Evolutionary conservation across 1,140 invertebrate genomes (phyloP).

Genomic region (Mamestra configurata): DNA sequence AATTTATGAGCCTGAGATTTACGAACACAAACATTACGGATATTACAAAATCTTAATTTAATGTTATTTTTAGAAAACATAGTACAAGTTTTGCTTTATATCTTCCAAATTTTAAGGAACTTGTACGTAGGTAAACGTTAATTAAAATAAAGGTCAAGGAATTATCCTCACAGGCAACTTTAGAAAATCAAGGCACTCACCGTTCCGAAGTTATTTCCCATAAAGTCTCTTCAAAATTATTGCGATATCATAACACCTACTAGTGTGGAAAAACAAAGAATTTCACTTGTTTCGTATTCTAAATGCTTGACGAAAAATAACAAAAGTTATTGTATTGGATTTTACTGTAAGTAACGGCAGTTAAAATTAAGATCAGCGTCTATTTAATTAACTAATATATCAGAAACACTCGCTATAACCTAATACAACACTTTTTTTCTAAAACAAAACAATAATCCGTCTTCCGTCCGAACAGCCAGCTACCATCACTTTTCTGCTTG

Average conservation of each 20-base stretch:
- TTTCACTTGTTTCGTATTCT: slow-evolving; percentile 46
- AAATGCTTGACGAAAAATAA: neutral
- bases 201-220: slow-evolving; percentile 65
- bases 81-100: neutral
- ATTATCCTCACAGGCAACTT: neutral
- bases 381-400: slow-evolving; percentile 2
- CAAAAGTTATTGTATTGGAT: neutral
- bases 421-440: slow-evolving; percentile 40
- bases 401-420: slow-evolving; percentile 24
- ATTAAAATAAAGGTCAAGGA: slow-evolving; percentile 38
- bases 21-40: no score
- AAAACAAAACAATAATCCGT: slow-evolving; percentile 47
- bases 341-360: neutral
- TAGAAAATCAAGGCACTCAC: slow-evolving; percentile 57
- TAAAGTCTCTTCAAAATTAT: slow-evolving; percentile 56
- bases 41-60: no score
- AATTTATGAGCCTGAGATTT: no score
- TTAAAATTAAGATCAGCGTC: neutral
- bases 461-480: neutral
- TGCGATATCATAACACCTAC: slow-evolving; percentile 46
- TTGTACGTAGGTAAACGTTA: slow-evolving; percentile 17
- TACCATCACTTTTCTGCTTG: slow-evolving; percentile 37
- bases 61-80: neutral
- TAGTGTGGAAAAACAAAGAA: slow-evolving; percentile 46
- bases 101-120: neutral